Base-by-base conservation (phyloP, 1,140 invertebrate species). In the Drosophila kohkoa region DNA sequence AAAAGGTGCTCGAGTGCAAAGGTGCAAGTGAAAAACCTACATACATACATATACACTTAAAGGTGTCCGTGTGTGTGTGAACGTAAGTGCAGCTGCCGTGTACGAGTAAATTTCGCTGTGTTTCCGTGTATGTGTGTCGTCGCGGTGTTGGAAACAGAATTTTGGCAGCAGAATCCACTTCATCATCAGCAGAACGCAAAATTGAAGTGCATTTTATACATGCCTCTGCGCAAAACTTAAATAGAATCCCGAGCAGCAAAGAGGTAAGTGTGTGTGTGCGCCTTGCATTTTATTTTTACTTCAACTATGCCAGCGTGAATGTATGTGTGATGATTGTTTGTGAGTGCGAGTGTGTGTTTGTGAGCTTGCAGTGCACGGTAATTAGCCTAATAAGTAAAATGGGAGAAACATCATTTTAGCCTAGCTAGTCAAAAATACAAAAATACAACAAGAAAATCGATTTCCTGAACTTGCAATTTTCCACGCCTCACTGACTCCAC, bases 381-480 rank as follows among this genome's bases (percentile, higher is more conserved):
- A 76, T 76, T 72, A 76, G 73, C 49, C 62, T 58, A 75, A 77
- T 77, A 75, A 64, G 59, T 46, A 51, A 48, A 6, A 11, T 10
- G 10, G 10, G 25, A 2, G 16, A 52, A 38, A 69, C 63, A 66
- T 54, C 76, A 70, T 60, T 49, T 60, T 49, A 35, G 46, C 55
- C 57, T 67, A 74, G 58, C 57, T 73, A 74, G 58, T 45, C 62
- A 66, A 63, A 75, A 63, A 66, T 66, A 30, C 20, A 30, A 71
- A 80, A 72, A 64, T 71, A 81, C 70, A 88, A 86, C 49, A 86
- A 43, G 72, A 87, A 88, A 87, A 87, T 87, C 82, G 82, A 87
- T 87, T 87, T 87, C 77, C 82, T 88, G 79, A 88, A 87, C 82
- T 87, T 79, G 75, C 83, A 79, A 87, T 80, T 87, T 88, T 87